Evolutionary conservation across 2,113 vertebrate genomes (phyloP), one percentile per base, ranked within the genome.

Genomic region (Eclectus roratus): DNA sequence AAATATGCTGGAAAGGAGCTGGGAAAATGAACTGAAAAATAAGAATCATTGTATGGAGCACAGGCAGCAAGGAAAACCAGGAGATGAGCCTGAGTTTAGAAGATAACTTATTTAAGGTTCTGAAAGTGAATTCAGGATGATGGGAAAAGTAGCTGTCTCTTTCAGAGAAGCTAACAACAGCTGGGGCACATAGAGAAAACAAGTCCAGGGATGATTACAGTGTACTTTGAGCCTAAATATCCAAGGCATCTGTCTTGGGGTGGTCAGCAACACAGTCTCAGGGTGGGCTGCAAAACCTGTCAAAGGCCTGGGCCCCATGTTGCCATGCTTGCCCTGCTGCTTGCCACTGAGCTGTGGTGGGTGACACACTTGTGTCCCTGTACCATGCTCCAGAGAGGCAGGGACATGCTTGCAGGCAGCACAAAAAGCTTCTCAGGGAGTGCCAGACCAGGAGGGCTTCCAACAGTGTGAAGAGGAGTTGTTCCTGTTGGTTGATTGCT

Each of bases 381-480:
- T 55, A 74, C 18, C 3, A 0, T 3, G 4, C 52, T 68, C 47
- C 1, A 1, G 35, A 80, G 28, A 52, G 61, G 21, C 56, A 46
- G 28, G 13, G 28, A 29, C 3, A 9, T 1, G 1, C 31, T 76
- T 3, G 1, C 1, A 5, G 55, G 73, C 23, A 87, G 50, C 53
- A 37, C 8, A 1, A 28, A 47, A 23, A n/a, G 39, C 5, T 60
- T 64, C 80, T 19, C 1, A 1, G 64, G 44, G 33, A 73, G 7
- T 43, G 19, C 19, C 35, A 28, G 11, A 50, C 73, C 69, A 78
- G 35, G 49, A n/a, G 17, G 3, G 10, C 49, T 68, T 82, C 43
- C 46, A 49, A 66, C 1, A 1, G 8, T 25, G n/a, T 47, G 55
- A 18, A 79, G 89, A 74, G 2, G 29, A 85, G 56, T 68, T 73